phyloP scores from a whole-genome alignment of 2,888 invertebrate species.

The Ennomos fuscantarius region DNA sequence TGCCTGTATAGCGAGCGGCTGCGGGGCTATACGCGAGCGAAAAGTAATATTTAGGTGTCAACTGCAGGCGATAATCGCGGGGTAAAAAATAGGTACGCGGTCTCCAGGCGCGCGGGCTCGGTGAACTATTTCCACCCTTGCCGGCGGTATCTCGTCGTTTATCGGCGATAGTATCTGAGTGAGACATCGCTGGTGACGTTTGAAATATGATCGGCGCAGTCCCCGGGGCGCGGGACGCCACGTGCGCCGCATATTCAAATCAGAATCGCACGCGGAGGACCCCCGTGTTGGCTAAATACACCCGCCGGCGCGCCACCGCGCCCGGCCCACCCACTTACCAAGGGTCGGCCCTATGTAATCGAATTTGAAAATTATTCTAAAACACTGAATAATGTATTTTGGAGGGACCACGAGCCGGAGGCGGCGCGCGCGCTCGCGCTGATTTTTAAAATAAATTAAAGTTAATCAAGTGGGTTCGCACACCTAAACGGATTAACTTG shows the following conservation, averaged over 20 bases:
- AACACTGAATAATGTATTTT: slow-evolving; percentile 85
- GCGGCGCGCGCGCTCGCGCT: slow-evolving; percentile 71
- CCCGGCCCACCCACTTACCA: slow-evolving; percentile 81
- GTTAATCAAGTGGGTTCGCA: slow-evolving; percentile 85
- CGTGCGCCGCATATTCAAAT: slow-evolving; percentile 85
- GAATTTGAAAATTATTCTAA: slow-evolving; percentile 86
- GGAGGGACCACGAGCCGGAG: slow-evolving; percentile 77
- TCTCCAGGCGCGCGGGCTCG: slow-evolving; percentile 39
- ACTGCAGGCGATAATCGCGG: slow-evolving; percentile 82
- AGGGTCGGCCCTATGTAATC: slow-evolving; percentile 85
- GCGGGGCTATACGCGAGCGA: slow-evolving; percentile 58
- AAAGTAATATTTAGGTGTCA: slow-evolving; percentile 85
- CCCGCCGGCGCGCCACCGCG: slow-evolving; percentile 65
- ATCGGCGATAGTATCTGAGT: slow-evolving; percentile 84
- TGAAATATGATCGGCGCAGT: slow-evolving; percentile 84
- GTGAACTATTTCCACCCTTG: slow-evolving; percentile 80
- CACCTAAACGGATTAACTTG: slow-evolving; percentile 85
- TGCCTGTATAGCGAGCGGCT: slow-evolving; percentile 57
- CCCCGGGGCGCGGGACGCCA: slow-evolving; percentile 77
- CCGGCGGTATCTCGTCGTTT: slow-evolving; percentile 73
- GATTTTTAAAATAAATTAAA: slow-evolving; percentile 86
- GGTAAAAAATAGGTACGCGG: slow-evolving; percentile 76
- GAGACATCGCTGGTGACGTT: slow-evolving; percentile 85
- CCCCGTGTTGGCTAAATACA: slow-evolving; percentile 86
- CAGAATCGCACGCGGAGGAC: slow-evolving; percentile 81